Evolutionary conservation across 2,888 invertebrate genomes (phyloP), one percentile per base, ranked within the genome.

Genomic region (Phortica okadai): DNA sequence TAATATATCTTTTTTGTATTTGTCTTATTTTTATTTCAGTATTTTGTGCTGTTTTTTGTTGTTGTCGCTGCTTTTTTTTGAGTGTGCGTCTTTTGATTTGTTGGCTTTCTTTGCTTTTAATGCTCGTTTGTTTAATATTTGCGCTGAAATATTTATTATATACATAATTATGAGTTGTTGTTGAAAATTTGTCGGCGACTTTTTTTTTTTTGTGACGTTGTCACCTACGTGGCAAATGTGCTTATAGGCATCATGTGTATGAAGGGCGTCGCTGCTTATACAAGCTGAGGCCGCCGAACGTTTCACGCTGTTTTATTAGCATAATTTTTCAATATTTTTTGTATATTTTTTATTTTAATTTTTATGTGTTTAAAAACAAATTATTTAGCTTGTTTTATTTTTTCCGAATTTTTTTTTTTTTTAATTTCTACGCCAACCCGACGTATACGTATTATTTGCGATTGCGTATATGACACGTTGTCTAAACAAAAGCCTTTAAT

Each of bases 121-220:
- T 41, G 54, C 33, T 54, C 16, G 25, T 70, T 8, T 72, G 56
- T 72, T 69, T 33, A 33, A 25, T 33, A 14, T n/a, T 56, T 54
- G 25, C 8, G 70, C n/a, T 72, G 70, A 72, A 56, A 72, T 56
- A 72, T 72, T 72, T 72, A 72, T 72, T 72, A 72, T 54, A 72
- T 54, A 25, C 41, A 72, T 72, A 72, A 72, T 72, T 72, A 56
- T 72, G 54, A 72, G 41, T 72, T 56, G 70, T 69, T 16, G 44
- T 45, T 64, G 33, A 6, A 54, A 45, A 70, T 70, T 50, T 70
- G 41, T 72, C 56, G 33, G 70, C 50, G 70, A 72, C 56, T 21
- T 6, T 8, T 50, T 21, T 50, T 21, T 21, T 0, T 21, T 10
- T 62, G 62, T 69, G 69, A 21, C 45, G 16, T 16, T n/a, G 50